Evolutionary conservation across 2,113 vertebrate species (phyloP).

Genomic region (rat (Rattus norvegicus)): GRCr8 NC_086028.1:63276001-63276500

Average conservation of each 20-base stretch:
- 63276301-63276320: background rate
- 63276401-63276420: constrained; percentile 23
- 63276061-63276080: background rate
- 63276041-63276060: background rate
- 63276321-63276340: background rate
- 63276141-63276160: background rate
- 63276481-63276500: constrained; percentile 18
- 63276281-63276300: background rate
- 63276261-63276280: background rate
- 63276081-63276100: no score
- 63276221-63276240: background rate
- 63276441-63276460: constrained; percentile 24
- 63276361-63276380: constrained; percentile 9
- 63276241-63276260: background rate
- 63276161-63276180: background rate
- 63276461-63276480: constrained; percentile 37
- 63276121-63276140: background rate
- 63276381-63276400: constrained; percentile 5
- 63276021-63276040: background rate
- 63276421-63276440: constrained; percentile 59
- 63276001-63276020: background rate
- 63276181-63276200: background rate
- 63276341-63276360: constrained; percentile 43
- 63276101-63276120: background rate
- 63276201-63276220: background rate